Evolutionary conservation across 2,797 vertebrate genomes (phyloP).

Genomic region (Holocentrus rufus): DNA sequence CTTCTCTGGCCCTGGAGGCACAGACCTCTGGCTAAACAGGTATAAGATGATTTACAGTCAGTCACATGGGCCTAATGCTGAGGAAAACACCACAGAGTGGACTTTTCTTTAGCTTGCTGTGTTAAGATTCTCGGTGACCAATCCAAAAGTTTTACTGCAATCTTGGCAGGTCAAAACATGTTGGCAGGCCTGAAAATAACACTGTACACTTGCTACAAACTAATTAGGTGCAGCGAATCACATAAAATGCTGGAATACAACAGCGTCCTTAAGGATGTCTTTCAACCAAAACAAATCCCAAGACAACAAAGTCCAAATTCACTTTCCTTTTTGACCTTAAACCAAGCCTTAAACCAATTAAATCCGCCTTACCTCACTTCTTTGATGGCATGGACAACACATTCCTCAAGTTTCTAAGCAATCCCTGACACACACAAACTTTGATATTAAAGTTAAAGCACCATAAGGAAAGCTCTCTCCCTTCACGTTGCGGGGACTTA

Average conservation of each 20-base stretch:
- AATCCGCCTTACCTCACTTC: conserved; percentile 5
- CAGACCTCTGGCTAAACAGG: conserved; percentile 24
- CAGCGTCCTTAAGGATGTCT: not conserved
- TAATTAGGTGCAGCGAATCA: not conserved
- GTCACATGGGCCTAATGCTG: not conserved
- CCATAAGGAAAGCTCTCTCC: not conserved
- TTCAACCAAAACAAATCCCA: too few species aligned
- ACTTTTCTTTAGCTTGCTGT: not conserved
- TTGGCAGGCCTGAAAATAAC: not conserved
- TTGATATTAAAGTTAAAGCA: not conserved
- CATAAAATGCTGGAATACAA: not conserved
- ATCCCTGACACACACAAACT: conserved; percentile 17
- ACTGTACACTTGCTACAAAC: not conserved
- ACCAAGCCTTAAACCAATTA: not conserved
- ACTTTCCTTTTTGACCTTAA: not conserved
- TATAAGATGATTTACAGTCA: not conserved
- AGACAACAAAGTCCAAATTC: not conserved
- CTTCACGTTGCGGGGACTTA: conserved; percentile 53
- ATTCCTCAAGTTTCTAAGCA: not conserved
- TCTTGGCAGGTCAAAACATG: not conserved
- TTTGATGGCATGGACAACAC: conserved; percentile 11
- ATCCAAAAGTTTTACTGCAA: not conserved
- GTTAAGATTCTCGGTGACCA: too few species aligned
- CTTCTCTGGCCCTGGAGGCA: not conserved
- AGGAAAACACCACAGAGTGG: not conserved